Percentiles rank a stretch among this genome's conserved stretches.
Conservation (phyloP, 2,113 vertebrate genomes). For the Pionites leucogaster region DNA sequence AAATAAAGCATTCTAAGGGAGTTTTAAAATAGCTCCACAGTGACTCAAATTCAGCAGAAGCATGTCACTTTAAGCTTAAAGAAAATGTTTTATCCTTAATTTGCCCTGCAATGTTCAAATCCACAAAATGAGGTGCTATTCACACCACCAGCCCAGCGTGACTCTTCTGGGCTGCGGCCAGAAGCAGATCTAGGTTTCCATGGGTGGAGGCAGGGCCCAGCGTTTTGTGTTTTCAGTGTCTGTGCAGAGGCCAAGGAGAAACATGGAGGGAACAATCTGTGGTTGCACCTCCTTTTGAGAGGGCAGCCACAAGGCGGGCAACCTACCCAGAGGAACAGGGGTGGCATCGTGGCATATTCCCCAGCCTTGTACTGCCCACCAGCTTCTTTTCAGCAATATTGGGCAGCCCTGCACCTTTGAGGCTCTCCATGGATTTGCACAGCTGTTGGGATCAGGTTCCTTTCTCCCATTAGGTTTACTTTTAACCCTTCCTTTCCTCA, state of each 20-base stretch:
- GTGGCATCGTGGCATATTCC: fast-evolving
- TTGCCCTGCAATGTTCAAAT: not conserved
- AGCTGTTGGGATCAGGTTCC: not conserved
- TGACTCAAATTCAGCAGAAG: not conserved
- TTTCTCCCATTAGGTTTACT: not conserved
- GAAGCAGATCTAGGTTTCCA: constrained; percentile 41
- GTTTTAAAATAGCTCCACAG: not conserved
- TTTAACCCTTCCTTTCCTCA: not conserved
- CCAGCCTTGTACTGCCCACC: not conserved
- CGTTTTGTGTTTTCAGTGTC: not conserved
- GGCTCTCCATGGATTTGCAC: not conserved
- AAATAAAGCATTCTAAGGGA: not conserved
- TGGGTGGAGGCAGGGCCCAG: not conserved
- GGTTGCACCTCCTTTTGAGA: not conserved
- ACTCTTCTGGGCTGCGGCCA: not conserved
- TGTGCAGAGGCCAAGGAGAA: not conserved
- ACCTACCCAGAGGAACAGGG: not conserved
- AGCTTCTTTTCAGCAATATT: not conserved
- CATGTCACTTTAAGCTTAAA: not conserved
- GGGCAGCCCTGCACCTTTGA: not conserved
- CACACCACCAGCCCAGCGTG: not conserved
- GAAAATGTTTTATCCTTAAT: not conserved
- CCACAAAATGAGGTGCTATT: constrained; percentile 44
- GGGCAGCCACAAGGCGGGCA: not conserved
- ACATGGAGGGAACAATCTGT: not conserved